These are phyloP conservation scores for Samia ricini DNA, from an alignment of 1,140 invertebrate genomes.

Conservation along the genomic window DNA sequence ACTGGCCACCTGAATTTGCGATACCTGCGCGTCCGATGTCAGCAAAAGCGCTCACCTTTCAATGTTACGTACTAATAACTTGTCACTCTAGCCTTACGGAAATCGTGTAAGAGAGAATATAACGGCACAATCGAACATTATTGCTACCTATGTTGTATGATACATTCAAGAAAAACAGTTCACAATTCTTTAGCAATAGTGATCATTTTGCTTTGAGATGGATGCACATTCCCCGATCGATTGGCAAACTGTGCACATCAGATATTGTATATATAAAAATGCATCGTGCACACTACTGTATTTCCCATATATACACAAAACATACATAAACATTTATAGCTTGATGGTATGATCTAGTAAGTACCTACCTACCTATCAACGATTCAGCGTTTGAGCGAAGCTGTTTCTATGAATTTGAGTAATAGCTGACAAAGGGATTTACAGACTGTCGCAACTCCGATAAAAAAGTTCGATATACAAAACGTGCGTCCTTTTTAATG, in stretches of 20 bases:
- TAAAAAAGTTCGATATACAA: no score
- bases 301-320: no score
- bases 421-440: no score
- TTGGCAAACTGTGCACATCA: neutral
- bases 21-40: neutral
- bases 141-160: conserved; percentile 18
- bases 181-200: neutral
- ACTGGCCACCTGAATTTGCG: neutral
- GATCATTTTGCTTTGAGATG: neutral
- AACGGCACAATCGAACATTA: conserved; percentile 27
- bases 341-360: no score
- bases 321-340: no score
- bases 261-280: no score
- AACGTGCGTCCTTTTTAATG: no score
- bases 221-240: neutral
- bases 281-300: no score
- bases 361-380: no score
- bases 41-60: neutral
- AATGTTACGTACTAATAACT: neutral
- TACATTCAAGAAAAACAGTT: conserved; percentile 12
- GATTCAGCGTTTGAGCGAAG: no score
- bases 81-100: conserved; percentile 17
- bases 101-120: conserved; percentile 6
- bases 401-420: no score
- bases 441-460: no score